A percentile compares a stretch with the other conserved stretches of the same genome.
phyloP scores from a whole-genome alignment of 2,113 vertebrate species.

The Oryzias woworae region DNA sequence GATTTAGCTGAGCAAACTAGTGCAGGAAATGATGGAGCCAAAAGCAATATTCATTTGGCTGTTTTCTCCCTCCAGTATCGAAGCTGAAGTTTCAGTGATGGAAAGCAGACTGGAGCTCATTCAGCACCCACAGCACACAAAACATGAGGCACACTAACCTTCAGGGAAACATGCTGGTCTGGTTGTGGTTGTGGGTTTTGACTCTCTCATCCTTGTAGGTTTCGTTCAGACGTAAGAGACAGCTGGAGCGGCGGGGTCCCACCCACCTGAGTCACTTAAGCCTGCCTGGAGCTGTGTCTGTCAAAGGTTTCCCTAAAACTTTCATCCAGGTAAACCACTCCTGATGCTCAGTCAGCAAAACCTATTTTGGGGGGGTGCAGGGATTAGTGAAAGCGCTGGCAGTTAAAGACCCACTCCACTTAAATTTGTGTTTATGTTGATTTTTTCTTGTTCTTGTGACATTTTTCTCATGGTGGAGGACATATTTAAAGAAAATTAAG shows the following conservation, averaged over 20 bases:
- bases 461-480: too few species aligned
- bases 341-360: constrained; percentile 44
- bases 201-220: constrained; percentile 47
- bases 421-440: constrained; percentile 5
- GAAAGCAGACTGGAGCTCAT: neutral
- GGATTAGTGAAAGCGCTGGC: constrained; percentile 1
- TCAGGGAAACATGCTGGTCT: constrained; percentile 6
- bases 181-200: constrained; percentile 53
- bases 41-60: constrained; percentile 17
- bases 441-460: too few species aligned
- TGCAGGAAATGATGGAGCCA: constrained; percentile 17
- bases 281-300: constrained; percentile 68
- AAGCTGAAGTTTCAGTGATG: constrained; percentile 14
- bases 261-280: constrained; percentile 60
- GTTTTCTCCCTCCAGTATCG: constrained; percentile 4
- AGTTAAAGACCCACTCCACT: constrained; percentile 8
- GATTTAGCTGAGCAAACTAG: constrained; percentile 35
- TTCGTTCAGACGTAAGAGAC: constrained; percentile 62
- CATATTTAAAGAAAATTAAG: too few species aligned
- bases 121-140: constrained; percentile 6
- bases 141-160: constrained; percentile 1
- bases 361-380: constrained; percentile 13
- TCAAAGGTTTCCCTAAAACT: constrained; percentile 74
- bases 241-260: constrained; percentile 57
- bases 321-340: constrained; percentile 70